These are phyloP conservation scores for Echeneis naucrates DNA, from an alignment of 2,797 vertebrate genomes.

Conservation along the genomic window DNA sequence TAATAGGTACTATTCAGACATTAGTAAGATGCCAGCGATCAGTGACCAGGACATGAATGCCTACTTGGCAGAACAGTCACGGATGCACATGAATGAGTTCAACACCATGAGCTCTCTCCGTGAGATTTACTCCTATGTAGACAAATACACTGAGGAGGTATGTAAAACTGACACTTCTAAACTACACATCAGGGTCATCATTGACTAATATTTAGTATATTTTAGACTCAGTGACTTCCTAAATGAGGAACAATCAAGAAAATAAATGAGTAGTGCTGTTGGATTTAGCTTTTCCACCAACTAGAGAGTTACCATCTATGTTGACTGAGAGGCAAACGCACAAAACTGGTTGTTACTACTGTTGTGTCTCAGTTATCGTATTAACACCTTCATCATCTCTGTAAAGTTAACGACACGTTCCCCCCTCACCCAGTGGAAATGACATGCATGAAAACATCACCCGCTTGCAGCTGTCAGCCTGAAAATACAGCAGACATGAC, in stretches of 20 bases:
- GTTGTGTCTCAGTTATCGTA: background rate
- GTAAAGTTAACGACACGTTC: background rate
- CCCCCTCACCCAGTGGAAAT: background rate
- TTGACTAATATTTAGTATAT: background rate
- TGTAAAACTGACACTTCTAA: slow-evolving; percentile 33
- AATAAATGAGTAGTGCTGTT: no score
- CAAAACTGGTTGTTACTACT: background rate
- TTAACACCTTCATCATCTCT: background rate
- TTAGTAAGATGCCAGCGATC: slow-evolving; percentile 96
- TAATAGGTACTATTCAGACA: slow-evolving; percentile 97
- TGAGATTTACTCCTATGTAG: slow-evolving; percentile 98
- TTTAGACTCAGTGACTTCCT: background rate
- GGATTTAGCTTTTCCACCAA: background rate
- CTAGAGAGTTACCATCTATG: background rate
- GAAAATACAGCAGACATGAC: background rate
- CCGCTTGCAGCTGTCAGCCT: background rate
- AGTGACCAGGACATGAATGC: slow-evolving; percentile 99
- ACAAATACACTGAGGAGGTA: slow-evolving; percentile 98
- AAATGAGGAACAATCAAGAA: background rate
- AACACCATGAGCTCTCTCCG: slow-evolving; percentile 98
- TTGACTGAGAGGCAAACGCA: background rate
- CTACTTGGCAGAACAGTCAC: slow-evolving; percentile 97
- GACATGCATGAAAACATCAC: background rate
- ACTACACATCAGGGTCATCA: background rate
- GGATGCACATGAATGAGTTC: slow-evolving; percentile 99